Conservation (phyloP, 2,888 invertebrate genomes). For the Pherbina coryleti region DNA sequence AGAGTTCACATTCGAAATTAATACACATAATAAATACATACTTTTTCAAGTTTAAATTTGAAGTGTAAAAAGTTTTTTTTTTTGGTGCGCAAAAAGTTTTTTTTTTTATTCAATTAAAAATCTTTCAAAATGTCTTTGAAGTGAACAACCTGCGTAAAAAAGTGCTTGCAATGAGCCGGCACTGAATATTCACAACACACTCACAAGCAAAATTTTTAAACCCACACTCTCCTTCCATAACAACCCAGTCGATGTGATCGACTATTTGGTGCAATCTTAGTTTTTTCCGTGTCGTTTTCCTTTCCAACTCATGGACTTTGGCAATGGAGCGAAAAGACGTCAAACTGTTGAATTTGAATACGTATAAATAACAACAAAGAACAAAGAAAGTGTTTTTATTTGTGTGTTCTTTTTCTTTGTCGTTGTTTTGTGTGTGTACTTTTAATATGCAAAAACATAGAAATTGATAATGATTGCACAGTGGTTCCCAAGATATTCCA, state of each 20-base stretch:
- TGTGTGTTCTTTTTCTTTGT: not conserved
- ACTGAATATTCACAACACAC: no score
- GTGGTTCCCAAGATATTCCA: not conserved
- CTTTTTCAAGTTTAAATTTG: no score
- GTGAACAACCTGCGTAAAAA: no score
- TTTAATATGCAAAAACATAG: conserved; percentile 21
- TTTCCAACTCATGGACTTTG: conserved; percentile 66
- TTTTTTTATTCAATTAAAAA: no score
- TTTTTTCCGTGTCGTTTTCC: conserved; percentile 56
- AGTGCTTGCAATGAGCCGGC: no score
- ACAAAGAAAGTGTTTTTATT: conserved; percentile 40
- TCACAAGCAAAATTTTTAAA: no score
- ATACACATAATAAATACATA: no score
- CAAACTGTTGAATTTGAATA: conserved; percentile 55
- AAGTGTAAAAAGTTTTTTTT: no score
- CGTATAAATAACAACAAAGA: conserved; percentile 30
- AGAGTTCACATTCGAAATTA: no score
- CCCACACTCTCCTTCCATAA: not conserved
- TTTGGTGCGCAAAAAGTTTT: no score
- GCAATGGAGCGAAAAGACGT: conserved; percentile 65
- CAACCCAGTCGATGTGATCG: not conserved
- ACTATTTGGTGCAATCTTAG: conserved; percentile 46
- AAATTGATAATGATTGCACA: conserved; percentile 20
- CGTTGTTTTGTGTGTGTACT: not conserved
- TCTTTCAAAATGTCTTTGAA: no score